These are phyloP conservation scores for Lithophane semibrunnea DNA, from an alignment of 2,888 invertebrate species.

Conservation along the genomic window DNA sequence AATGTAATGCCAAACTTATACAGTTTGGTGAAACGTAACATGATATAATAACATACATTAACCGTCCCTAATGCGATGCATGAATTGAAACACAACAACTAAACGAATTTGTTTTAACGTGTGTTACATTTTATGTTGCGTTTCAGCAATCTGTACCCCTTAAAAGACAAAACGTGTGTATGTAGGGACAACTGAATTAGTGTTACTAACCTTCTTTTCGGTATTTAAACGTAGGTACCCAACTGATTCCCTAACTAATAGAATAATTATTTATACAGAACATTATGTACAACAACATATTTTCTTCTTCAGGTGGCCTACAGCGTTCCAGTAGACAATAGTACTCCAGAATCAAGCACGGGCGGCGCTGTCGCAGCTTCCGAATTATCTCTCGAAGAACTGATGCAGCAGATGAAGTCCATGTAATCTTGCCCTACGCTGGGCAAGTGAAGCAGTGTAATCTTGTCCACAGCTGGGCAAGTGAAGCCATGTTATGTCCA, in stretches of 20 bases:
- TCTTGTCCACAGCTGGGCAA: slow-evolving; percentile 15
- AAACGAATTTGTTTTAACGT: not conserved
- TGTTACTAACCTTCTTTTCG: not conserved
- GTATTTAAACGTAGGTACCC: not conserved
- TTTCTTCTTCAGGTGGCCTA: slow-evolving; percentile 92
- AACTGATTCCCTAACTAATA: not conserved
- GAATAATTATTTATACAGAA: not conserved
- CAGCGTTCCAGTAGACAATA: slow-evolving; percentile 90
- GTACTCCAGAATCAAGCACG: slow-evolving; percentile 84
- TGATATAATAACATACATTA: not conserved
- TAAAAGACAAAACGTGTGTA: not conserved
- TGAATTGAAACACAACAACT: not conserved
- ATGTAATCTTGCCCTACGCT: slow-evolving; percentile 89
- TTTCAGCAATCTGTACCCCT: not conserved
- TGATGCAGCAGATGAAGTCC: slow-evolving; percentile 98
- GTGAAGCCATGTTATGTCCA: slow-evolving; percentile 8
- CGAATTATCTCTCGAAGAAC: slow-evolving; percentile 95
- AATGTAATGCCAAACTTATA: not conserved
- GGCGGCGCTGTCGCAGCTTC: slow-evolving; percentile 86
- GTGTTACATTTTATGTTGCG: not conserved
- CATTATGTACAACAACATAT: not conserved
- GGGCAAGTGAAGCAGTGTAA: slow-evolving; percentile 88
- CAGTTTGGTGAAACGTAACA: not conserved
- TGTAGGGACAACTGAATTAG: not conserved
- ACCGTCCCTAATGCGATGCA: not conserved